Percentiles rank a stretch among this genome's conserved stretches.
phyloP scores from a whole-genome alignment of 2,113 vertebrate species.

The Redunca redunca region DNA sequence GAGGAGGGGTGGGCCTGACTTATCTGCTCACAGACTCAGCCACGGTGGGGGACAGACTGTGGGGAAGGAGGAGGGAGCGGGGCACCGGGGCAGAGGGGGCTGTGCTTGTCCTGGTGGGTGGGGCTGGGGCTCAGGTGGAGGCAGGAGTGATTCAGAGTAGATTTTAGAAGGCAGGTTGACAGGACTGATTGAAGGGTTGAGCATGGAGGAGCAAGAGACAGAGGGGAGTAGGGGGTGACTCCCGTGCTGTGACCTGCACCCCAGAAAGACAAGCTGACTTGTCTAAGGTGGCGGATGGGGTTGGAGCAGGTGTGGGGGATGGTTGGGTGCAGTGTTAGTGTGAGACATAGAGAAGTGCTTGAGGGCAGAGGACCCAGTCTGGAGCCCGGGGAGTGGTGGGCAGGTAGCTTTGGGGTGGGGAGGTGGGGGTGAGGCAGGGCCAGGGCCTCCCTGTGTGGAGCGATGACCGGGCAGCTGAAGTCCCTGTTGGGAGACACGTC shows the following conservation, averaged over 20 bases:
- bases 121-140: neutral
- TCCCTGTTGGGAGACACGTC: neutral
- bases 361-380: neutral
- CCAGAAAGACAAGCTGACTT: neutral
- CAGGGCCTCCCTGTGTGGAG: neutral
- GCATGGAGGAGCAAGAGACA: neutral
- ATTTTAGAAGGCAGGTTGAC: neutral
- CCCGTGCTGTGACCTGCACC: neutral
- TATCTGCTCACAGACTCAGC: neutral
- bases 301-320: fast-evolving
- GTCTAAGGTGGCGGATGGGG: fast-evolving
- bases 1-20: fast-evolving
- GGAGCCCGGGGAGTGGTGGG: neutral
- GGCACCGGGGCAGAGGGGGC: neutral
- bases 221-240: neutral
- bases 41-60: neutral
- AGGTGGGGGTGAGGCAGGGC: neutral
- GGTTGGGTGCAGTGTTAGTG: fast-evolving
- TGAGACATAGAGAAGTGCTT: neutral
- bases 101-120: neutral
- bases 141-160: neutral
- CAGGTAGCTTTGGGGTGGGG: neutral
- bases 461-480: fast-evolving
- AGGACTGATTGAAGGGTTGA: neutral
- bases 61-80: fast-evolving